phyloP scores from a whole-genome alignment of 2,797 vertebrate genomes.

The Percopsis omiscomaycus region DNA sequence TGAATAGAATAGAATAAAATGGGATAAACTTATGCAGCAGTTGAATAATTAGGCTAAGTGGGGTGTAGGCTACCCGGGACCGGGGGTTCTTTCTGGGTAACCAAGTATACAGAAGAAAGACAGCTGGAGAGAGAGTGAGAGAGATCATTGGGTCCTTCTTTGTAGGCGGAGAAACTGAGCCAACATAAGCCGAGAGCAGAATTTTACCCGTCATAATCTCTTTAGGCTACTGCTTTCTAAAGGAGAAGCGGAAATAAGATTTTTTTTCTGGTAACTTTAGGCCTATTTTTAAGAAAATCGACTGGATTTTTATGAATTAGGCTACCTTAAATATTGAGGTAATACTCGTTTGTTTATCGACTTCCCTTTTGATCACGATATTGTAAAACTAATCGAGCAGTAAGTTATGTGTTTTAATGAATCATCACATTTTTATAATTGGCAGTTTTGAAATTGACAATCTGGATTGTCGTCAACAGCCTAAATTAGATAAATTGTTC shows the following conservation, averaged over 20 bases:
- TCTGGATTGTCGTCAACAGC: no score
- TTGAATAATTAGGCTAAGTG: no score
- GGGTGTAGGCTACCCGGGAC: no score
- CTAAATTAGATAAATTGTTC: no score
- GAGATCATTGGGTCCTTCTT: neutral
- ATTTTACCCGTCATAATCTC: accelerated
- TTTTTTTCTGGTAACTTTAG: neutral
- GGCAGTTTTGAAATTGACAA: no score
- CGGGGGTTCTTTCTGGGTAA: no score
- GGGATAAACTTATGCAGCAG: neutral
- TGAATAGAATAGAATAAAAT: neutral
- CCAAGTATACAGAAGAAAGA: no score
- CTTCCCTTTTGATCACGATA: accelerated
- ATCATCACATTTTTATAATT: no score
- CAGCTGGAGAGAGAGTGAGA: neutral
- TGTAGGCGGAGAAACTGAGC: constrained; percentile 33
- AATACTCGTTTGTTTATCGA: no score
- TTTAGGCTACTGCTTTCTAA: constrained; percentile 4
- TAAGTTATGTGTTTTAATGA: no score
- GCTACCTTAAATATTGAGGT: no score
- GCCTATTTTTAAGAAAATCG: neutral
- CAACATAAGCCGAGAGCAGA: constrained; percentile 40
- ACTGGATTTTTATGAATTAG: constrained; percentile 2
- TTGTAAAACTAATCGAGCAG: neutral
- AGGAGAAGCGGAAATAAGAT: neutral